Evolutionary conservation across 2,888 invertebrate genomes (phyloP).

Genomic region (Caenorhabditis sp.): DNA sequence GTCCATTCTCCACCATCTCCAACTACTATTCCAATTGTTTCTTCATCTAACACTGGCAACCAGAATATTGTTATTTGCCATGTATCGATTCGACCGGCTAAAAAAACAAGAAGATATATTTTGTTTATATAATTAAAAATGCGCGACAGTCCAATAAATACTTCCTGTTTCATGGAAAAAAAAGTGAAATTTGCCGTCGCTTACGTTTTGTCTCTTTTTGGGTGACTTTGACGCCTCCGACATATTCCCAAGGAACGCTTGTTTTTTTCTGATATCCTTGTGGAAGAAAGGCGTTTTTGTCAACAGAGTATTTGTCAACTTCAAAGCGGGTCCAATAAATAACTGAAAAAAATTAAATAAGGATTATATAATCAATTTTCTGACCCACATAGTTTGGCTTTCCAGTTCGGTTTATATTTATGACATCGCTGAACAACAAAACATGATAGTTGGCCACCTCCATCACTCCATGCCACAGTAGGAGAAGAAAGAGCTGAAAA

Average conservation of each 20-base stretch:
- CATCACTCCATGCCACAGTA: constrained; percentile 26
- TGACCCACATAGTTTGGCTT: constrained; percentile 44
- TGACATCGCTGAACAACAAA: constrained; percentile 48
- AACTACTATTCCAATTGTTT: constrained; percentile 18
- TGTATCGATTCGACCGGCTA: constrained; percentile 24
- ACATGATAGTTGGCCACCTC: constrained; percentile 35
- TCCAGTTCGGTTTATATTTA: constrained; percentile 51
- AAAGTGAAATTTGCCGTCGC: no score
- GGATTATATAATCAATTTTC: not conserved
- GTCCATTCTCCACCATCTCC: constrained; percentile 37
- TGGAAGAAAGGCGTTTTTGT: constrained; percentile 43
- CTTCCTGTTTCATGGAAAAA: not conserved
- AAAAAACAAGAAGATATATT: not conserved
- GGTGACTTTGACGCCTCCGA: constrained; percentile 32
- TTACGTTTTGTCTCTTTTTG: constrained; percentile 37
- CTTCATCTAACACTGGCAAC: constrained; percentile 25
- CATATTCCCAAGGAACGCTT: constrained; percentile 45
- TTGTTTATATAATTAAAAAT: not conserved
- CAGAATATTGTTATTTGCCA: constrained; percentile 40
- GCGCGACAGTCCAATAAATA: not conserved
- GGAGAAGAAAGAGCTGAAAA: constrained; percentile 18
- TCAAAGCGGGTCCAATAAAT: constrained; percentile 51
- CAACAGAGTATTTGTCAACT: constrained; percentile 37
- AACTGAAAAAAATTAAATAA: constrained; percentile 22
- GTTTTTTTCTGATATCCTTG: constrained; percentile 49